phyloP scores from a whole-genome alignment of 2,113 vertebrate species.

The Trichechus manatus region DNA sequence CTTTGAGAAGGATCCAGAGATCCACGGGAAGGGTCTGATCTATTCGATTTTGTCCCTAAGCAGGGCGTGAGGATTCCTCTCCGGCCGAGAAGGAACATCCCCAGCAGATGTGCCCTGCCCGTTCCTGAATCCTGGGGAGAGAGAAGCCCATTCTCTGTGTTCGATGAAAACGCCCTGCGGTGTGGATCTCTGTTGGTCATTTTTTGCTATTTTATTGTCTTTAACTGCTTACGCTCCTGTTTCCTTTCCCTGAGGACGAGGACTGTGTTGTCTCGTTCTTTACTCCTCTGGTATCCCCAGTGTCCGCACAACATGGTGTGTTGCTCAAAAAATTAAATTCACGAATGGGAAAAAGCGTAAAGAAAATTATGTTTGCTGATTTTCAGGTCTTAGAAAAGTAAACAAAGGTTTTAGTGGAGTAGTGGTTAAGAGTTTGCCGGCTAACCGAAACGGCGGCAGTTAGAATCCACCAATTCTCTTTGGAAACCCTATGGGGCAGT shows the following conservation, averaged over 20 bases:
- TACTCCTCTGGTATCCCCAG: neutral
- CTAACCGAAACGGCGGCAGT: too few relatives aligned
- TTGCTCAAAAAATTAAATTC: neutral
- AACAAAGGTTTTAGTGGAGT: too few relatives aligned
- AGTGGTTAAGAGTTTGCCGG: too few relatives aligned
- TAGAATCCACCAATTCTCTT: too few relatives aligned
- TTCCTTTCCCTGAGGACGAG: neutral
- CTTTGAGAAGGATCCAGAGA: neutral
- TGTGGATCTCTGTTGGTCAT: neutral
- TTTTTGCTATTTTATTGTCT: neutral
- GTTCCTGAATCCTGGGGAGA: neutral
- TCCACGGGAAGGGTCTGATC: neutral
- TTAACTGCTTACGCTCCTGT: neutral
- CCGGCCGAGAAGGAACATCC: neutral
- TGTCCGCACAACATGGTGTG: accelerated
- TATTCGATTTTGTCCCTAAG: neutral
- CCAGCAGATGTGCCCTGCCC: accelerated
- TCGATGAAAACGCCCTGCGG: neutral
- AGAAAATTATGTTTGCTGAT: neutral
- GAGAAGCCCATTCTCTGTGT: neutral
- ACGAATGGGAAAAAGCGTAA: too few relatives aligned
- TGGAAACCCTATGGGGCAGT: too few relatives aligned
- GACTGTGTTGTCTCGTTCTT: neutral
- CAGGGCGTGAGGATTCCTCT: neutral
- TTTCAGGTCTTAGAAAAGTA: too few relatives aligned